Evolutionary conservation across 2,113 vertebrate species (phyloP), one percentile per base, ranked within the genome.

Genomic region (Caracal caracal): DNA sequence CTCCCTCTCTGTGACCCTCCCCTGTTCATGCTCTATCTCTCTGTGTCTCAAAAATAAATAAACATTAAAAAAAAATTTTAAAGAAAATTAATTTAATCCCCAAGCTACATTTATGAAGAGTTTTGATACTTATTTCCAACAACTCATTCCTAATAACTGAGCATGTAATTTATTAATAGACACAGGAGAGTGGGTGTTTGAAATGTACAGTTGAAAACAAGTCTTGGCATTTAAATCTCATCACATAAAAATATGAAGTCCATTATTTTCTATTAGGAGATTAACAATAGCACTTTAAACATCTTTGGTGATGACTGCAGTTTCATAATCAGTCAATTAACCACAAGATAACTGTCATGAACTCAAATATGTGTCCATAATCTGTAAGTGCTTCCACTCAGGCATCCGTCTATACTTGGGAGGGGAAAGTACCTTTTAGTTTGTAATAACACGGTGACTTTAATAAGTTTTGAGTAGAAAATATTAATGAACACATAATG

Each of bases 171-270:
- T 97, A 94, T 96, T 94, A 92, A 89, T 65, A 81, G 84, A 94
- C 24, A 78, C 30, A 56, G 78, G 35, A 81, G 24, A 75, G 17
- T 37, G 83, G 43, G 43, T 94, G 10, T 95, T 95, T 90, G 75
- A 97, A 96, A 84, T 61, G 11, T 80, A 63, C 26, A 90, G 37
- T 75, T 96, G 70, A 96, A 94, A 97, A 96, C 76, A 96, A 92
- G 76, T 28, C 80, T 92, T 95, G 84, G 65, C 88, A 88, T 95
- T 96, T 96, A 85, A 96, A 94, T 40, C 16, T 90, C 30, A 94
- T 87, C 28, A 73, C 28, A 88, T 92, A 61, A 96, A 88, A 94
- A 92, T 96, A 96, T 40, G 68, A 93, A 70, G 70, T 95, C 49
- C 24, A 81, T 96, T 96, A 88, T 94, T 97, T 98, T 96, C 37